Conservation (phyloP, 2,113 vertebrate genomes). For the Amblyopsis rosae region DNA sequence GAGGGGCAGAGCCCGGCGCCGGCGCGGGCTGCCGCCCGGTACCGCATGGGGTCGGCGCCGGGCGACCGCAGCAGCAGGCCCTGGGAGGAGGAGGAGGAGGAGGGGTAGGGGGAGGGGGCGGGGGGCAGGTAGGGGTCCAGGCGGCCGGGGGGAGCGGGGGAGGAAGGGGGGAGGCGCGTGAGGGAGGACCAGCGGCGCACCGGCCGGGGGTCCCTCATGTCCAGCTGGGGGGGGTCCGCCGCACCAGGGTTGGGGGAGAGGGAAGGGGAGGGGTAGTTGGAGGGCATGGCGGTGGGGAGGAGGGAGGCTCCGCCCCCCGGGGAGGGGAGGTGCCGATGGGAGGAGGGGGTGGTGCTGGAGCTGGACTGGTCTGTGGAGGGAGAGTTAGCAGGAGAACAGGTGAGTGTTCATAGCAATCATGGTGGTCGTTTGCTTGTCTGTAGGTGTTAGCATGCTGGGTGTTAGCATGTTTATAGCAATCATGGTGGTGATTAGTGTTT, state of each 20-base stretch:
- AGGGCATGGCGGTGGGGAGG: conserved; percentile 85
- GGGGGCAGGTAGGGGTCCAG: conserved; percentile 69
- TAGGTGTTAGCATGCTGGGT: no score
- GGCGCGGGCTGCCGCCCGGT: conserved; percentile 75
- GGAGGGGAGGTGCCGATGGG: conserved; percentile 33
- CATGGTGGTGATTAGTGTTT: no score
- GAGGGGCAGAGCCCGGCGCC: conserved; percentile 71
- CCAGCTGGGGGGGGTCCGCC: conserved; percentile 65
- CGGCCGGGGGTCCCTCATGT: conserved; percentile 86
- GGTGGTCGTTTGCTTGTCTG: no score
- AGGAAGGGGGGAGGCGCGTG: conserved; percentile 43
- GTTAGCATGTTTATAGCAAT: no score
- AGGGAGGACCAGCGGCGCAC: conserved; percentile 89
- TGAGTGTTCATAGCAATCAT: no score
- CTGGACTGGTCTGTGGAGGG: conserved; percentile 85
- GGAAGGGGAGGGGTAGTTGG: conserved; percentile 55
- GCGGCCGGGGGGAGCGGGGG: conserved; percentile 40
- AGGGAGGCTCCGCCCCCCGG: conserved; percentile 54
- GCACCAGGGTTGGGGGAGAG: conserved; percentile 65
- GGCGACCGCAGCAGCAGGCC: conserved; percentile 70
- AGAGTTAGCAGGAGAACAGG: conserved; percentile 10
- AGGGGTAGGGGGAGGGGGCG: conserved; percentile 56
- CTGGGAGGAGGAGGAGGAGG: conserved; percentile 67
- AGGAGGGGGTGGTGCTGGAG: conserved; percentile 84
- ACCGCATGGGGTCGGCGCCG: conserved; percentile 77